Evolutionary conservation across 1,140 invertebrate species (phyloP), one percentile per base, ranked within the genome.

Genomic region (Nephila pilipes): DNA sequence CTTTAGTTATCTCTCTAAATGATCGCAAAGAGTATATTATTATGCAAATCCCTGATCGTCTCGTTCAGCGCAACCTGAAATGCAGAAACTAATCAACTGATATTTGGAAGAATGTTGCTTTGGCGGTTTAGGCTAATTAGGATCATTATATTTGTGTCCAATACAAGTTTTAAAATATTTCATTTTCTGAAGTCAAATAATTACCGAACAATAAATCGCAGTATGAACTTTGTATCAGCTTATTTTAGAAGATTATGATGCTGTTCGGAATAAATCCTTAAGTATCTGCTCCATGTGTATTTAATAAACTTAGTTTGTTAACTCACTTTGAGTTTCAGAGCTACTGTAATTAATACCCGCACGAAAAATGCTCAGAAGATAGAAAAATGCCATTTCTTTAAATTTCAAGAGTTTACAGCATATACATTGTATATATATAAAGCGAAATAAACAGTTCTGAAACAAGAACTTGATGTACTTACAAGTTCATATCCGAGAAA

Each of bases 201-300:
- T 65, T 65, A 29, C 25, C 14, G n/a, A 14, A 25, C n/a, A 65
- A n/a, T 65, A 65, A 65, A 29, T 25, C 25, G 63, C 14, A n/a
- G 25, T n/a, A 25, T 25, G 25, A 22, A n/a, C n/a, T 12, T n/a
- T 25, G 25, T n/a, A 25, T 25, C 25, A 55, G 36, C 29, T n/a
- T 32, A 16, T 83, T 91, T 38, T 20, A 60, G 89, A 38, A 57
- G 32, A 58, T 75, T 60, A 90, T 79, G 36, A 32, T 16, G n/a
- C 12, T 29, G 16, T 32, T 32, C 54, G 20, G 2, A 2, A 2
- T 32, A 54, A n/a, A 22, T 12, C 22, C 57, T 25, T 20, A 16
- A 58, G 46, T 4, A 75, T 38, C 16, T 18, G 1, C 46, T 69
- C 46, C 12, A 46, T 46, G 25, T 18, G 63, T 29, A 20, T 60